Evolutionary conservation across 2,113 vertebrate genomes (phyloP).

Genomic region (Carassius auratus): DNA sequence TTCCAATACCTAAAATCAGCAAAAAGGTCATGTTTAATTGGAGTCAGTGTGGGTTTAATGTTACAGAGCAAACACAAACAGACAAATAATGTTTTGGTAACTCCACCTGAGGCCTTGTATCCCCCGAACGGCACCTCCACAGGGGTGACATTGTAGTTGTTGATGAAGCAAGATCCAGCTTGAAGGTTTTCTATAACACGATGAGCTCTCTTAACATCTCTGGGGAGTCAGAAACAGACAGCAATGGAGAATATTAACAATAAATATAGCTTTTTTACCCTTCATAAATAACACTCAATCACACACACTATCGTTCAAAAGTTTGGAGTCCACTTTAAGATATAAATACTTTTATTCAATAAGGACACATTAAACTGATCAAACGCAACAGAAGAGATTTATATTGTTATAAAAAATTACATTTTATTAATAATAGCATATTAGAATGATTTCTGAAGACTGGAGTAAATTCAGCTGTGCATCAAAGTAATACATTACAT

Average conservation of each 20-base stretch:
- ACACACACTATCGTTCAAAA: not conserved
- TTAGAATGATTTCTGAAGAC: not conserved
- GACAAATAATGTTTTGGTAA: not conserved
- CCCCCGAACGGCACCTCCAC: conserved; percentile 96
- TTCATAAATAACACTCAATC: not conserved
- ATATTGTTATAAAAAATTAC: not conserved
- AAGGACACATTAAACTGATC: not conserved
- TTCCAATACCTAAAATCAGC: conserved; percentile 85
- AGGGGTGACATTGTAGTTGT: conserved; percentile 93
- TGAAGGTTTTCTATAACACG: conserved; percentile 88
- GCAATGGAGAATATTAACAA: not conserved
- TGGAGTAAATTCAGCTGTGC: not conserved
- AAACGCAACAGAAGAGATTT: not conserved
- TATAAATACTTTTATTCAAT: not conserved
- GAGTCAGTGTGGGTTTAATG: not conserved
- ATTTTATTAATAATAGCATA: not conserved
- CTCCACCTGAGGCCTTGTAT: conserved; percentile 91
- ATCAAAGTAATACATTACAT: not conserved
- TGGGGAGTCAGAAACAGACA: conserved; percentile 55
- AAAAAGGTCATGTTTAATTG: not conserved
- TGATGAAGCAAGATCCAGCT: conserved; percentile 93
- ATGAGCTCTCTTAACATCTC: conserved; percentile 91
- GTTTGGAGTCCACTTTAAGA: not conserved
- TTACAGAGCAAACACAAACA: not conserved
- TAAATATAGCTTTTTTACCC: not conserved